A percentile compares a stretch with the other conserved stretches of the same genome.
Evolutionary conservation across 2,888 invertebrate genomes (phyloP).

Genomic region (Hedychridium roseum): DNA sequence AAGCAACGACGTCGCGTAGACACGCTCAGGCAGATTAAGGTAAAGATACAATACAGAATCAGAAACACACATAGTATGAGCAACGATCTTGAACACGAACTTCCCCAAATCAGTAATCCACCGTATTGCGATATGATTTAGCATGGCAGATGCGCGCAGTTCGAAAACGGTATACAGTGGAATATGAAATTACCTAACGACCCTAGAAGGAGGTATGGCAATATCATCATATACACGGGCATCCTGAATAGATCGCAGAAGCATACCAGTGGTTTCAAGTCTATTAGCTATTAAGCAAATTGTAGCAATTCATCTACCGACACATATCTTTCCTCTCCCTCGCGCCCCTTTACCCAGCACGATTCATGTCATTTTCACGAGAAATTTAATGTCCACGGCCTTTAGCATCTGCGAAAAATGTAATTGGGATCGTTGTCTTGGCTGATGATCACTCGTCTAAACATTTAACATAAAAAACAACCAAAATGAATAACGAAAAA

Average conservation of each 20-base stretch:
- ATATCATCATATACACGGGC: slow-evolving; percentile 55
- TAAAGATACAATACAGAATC: too few species aligned
- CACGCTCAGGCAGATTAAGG: too few species aligned
- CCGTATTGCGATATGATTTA: neutral
- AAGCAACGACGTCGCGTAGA: too few species aligned
- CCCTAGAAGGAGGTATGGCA: slow-evolving; percentile 55
- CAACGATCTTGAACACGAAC: neutral
- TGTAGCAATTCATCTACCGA: slow-evolving; percentile 49
- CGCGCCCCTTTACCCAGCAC: slow-evolving; percentile 20
- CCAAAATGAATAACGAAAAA: too few species aligned
- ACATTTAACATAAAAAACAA: too few species aligned
- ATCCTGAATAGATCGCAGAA: slow-evolving; percentile 55
- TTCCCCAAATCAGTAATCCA: neutral
- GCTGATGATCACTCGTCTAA: neutral
- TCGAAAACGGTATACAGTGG: slow-evolving; percentile 13
- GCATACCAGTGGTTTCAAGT: slow-evolving; percentile 57
- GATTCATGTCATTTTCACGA: slow-evolving; percentile 35
- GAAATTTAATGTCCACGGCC: slow-evolving; percentile 17
- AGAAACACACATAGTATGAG: neutral
- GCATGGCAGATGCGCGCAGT: neutral
- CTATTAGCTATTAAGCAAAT: slow-evolving; percentile 60
- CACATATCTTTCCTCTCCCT: slow-evolving; percentile 38
- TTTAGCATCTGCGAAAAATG: slow-evolving; percentile 12
- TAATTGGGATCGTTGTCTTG: slow-evolving; percentile 9
- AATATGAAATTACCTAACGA: slow-evolving; percentile 54